These are phyloP conservation scores for Champsocephalus esox DNA, from an alignment of 2,797 vertebrate genomes.

Conservation along the genomic window DNA sequence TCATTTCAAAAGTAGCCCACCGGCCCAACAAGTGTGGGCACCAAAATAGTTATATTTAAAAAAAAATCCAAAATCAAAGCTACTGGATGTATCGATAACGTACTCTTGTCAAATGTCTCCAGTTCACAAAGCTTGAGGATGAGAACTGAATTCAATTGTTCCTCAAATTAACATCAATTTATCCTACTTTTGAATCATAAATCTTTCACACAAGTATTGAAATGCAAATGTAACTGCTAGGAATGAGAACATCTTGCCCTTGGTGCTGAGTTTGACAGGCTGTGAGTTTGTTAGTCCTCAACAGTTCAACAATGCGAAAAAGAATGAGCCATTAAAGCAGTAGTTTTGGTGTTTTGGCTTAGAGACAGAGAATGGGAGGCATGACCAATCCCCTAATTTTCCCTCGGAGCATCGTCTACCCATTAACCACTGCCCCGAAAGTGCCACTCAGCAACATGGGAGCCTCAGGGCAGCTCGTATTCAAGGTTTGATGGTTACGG, in stretches of 20 bases:
- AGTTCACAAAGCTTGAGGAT: neutral
- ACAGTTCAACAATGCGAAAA: conserved; percentile 27
- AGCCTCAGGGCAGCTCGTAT: conserved; percentile 60
- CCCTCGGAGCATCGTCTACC: conserved; percentile 33
- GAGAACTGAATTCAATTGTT: neutral
- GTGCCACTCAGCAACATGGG: conserved; percentile 70
- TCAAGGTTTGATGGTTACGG: conserved; percentile 54
- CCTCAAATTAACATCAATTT: neutral
- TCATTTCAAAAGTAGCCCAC: too few relatives aligned
- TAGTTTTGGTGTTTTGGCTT: conserved; percentile 54
- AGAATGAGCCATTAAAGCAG: conserved; percentile 16
- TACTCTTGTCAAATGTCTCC: too few relatives aligned
- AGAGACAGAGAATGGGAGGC: conserved; percentile 41
- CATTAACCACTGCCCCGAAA: conserved; percentile 73
- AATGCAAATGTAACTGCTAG: neutral
- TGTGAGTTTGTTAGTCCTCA: too few relatives aligned
- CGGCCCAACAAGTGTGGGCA: too few relatives aligned
- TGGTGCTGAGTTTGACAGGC: too few relatives aligned
- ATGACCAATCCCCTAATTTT: conserved; percentile 43
- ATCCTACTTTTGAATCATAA: conserved; percentile 2
- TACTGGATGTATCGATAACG: too few relatives aligned
- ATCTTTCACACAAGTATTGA: neutral
- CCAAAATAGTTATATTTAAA: too few relatives aligned
- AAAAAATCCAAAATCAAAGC: too few relatives aligned
- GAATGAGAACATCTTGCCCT: neutral